Evolutionary conservation across 2,113 vertebrate genomes (phyloP).

Genomic region (Myiozetetes cayanensis): DNA sequence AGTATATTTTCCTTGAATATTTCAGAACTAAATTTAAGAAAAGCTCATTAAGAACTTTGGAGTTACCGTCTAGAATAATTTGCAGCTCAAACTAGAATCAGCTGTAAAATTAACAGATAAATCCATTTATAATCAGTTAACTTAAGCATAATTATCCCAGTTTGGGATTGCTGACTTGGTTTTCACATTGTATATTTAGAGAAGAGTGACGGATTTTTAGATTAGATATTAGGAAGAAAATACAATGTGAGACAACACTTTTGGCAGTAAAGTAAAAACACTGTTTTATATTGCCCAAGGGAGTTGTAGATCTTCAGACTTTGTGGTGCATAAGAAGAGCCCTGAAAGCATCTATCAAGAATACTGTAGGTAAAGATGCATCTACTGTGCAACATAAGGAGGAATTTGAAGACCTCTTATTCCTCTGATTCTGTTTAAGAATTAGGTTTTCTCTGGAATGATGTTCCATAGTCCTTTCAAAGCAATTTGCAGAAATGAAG

Average conservation of each 20-base stretch:
- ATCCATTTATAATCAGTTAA: conserved; percentile 66
- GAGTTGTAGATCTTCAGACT: not conserved
- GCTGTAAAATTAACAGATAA: conserved; percentile 72
- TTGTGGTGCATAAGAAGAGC: not conserved
- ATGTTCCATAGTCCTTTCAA: not conserved
- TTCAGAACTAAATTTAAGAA: conserved; percentile 6
- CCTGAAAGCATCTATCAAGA: not conserved
- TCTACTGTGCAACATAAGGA: not conserved
- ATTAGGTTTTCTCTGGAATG: not conserved
- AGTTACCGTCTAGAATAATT: conserved; percentile 63
- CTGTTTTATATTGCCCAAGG: not conserved
- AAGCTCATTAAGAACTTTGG: conserved; percentile 25
- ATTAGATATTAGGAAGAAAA: not conserved
- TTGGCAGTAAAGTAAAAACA: not conserved
- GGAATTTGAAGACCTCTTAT: not conserved
- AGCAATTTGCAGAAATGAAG: conserved; percentile 36
- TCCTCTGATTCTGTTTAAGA: not conserved
- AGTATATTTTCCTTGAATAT: conserved; percentile 10
- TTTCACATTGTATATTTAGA: not conserved
- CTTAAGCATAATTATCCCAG: conserved; percentile 61
- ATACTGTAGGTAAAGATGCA: not conserved
- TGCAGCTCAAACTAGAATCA: conserved; percentile 74
- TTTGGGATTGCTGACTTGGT: not conserved
- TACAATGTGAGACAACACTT: not conserved
- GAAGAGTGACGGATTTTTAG: not conserved